phyloP scores from a whole-genome alignment of 2,113 vertebrate genomes.

The Anas platyrhynchos region DNA sequence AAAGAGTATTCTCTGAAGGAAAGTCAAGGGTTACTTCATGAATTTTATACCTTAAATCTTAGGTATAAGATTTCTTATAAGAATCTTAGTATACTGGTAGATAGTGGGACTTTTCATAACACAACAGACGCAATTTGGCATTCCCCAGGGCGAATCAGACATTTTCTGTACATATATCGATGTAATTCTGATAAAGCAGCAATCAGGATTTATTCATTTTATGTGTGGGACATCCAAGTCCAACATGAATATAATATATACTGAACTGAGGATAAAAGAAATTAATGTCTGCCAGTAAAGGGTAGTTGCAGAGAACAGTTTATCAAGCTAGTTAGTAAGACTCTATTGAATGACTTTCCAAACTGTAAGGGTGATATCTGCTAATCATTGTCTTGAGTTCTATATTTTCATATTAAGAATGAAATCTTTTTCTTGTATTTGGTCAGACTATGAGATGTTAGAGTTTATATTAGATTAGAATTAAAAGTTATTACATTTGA shows the following conservation, averaged over 20 bases:
- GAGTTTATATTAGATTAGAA: not conserved
- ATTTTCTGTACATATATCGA: not conserved
- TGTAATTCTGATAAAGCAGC: not conserved
- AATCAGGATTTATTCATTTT: no score
- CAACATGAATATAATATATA: not conserved
- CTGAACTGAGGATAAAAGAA: not conserved
- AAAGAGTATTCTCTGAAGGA: fast-evolving
- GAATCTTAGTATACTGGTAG: fast-evolving
- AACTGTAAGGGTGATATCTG: not conserved
- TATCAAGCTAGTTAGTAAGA: not conserved
- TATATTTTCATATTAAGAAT: not conserved
- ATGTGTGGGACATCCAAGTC: no score
- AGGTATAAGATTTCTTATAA: not conserved
- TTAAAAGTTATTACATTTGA: not conserved
- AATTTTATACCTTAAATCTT: not conserved
- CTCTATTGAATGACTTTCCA: not conserved
- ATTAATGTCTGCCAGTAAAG: not conserved
- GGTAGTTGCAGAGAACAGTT: not conserved
- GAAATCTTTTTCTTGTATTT: not conserved
- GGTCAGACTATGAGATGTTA: not conserved
- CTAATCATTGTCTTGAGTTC: not conserved
- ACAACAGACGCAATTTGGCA: not conserved
- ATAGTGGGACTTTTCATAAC: not conserved
- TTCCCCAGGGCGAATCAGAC: not conserved
- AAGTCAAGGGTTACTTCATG: not conserved